A percentile compares a stretch with the other conserved stretches of the same genome.
These are phyloP conservation scores for Myripristis jacobus DNA, from an alignment of 2,797 vertebrate species.

Conservation along the genomic window DNA sequence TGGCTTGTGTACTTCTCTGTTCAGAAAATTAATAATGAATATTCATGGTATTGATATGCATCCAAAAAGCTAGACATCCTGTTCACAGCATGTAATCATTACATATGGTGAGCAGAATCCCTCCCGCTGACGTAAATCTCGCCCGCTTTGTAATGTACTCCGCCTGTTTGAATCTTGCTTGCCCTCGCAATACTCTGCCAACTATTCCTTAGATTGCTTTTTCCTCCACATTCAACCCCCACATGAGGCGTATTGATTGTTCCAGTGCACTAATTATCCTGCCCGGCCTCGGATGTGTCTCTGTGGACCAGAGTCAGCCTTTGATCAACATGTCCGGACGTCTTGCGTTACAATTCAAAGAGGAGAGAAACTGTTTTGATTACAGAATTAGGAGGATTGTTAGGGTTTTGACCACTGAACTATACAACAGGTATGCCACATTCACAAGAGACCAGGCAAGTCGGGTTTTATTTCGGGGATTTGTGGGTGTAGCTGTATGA, in stretches of 20 bases:
- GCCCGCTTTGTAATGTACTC: conserved; percentile 33
- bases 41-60: conserved; percentile 34
- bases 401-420: conserved; percentile 28
- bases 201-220: conserved; percentile 66
- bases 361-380: conserved; percentile 19
- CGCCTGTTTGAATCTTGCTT: conserved; percentile 62
- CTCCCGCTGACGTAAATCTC: conserved; percentile 55
- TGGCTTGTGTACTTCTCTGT: conserved; percentile 28
- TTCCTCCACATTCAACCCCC: conserved; percentile 58
- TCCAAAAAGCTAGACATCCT: conserved; percentile 35
- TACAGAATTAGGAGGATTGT: not conserved
- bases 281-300: conserved; percentile 72
- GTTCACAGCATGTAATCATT: conserved; percentile 12
- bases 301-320: conserved; percentile 62
- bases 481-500: conserved; percentile 49
- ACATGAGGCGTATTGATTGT: conserved; percentile 70
- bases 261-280: conserved; percentile 74
- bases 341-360: conserved; percentile 1
- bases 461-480: too few species aligned
- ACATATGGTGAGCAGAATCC: conserved; percentile 25
- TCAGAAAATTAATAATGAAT: conserved; percentile 63
- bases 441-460: conserved; percentile 22
- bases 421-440: conserved; percentile 25
- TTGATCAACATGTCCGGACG: conserved; percentile 56
- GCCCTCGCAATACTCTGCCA: conserved; percentile 54